A percentile compares a stretch with the other conserved stretches of the same genome.
phyloP scores from a whole-genome alignment of 2,888 invertebrate genomes.

The Brachyptera putata region DNA sequence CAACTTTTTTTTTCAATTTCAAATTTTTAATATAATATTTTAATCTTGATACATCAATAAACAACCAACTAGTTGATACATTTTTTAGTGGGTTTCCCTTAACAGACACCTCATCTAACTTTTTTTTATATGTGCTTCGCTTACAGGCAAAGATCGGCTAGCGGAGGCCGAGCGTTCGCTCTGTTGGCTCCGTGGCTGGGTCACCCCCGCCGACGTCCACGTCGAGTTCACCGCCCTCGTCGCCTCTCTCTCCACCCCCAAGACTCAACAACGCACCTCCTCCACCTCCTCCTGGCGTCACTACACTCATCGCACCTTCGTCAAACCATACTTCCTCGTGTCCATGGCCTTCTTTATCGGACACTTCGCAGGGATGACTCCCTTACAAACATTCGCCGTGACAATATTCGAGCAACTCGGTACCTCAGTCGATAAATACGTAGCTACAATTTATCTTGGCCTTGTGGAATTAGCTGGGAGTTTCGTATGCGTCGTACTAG shows the following conservation, averaged over 20 bases:
- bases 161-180: conserved; percentile 44
- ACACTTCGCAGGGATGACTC: conserved; percentile 71
- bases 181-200: conserved; percentile 71
- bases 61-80: too few relatives aligned
- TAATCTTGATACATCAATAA: too few relatives aligned
- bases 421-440: conserved; percentile 70
- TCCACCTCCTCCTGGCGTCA: conserved; percentile 22
- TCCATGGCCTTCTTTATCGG: conserved; percentile 65
- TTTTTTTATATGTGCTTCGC: too few relatives aligned
- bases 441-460: conserved; percentile 69
- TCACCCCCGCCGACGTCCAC: conserved; percentile 52
- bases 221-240: conserved; percentile 43
- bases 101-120: too few relatives aligned
- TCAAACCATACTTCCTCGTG: conserved; percentile 64
- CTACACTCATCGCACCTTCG: conserved; percentile 50
- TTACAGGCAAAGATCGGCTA: conserved; percentile 28
- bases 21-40: too few relatives aligned
- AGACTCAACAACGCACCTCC: not conserved
- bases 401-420: conserved; percentile 60
- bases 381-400: conserved; percentile 51
- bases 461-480: conserved; percentile 63
- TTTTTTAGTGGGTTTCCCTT: too few relatives aligned
- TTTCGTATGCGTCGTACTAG: conserved; percentile 58
- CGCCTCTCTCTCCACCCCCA: not conserved
- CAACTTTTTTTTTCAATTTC: too few relatives aligned